Evolutionary conservation across 2,113 vertebrate species (phyloP), one percentile per base, ranked within the genome.

Genomic region (Pseudorasbora parva): DNA sequence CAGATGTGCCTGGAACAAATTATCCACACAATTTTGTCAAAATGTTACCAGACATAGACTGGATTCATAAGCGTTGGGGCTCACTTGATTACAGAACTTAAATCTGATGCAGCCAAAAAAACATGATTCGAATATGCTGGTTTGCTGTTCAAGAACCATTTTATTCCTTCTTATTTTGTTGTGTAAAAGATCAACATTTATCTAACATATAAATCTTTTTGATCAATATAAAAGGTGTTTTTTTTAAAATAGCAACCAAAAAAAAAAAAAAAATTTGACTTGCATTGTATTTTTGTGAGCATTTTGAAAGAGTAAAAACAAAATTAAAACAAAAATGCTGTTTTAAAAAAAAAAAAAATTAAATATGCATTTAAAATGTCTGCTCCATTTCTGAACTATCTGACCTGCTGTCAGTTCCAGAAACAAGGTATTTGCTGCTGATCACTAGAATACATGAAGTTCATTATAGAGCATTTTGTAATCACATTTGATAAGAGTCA

Each of bases 1-100:
- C 88, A 25, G 88, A 87, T 23, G 88, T 89, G 49, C 88, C 88
- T 89, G 57, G 9, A 77, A 68, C 33, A 76, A 64, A 81, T 69
- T 25, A 84, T 14, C 9, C 27, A 41, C 62, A 49, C 30, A 37
- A 66, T 80, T 23, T 64, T 12, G 45, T 81, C 21, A 81, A 81
- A 78, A 81, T 69, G 45, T 47, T 54, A 69, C 45, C 79, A 66
- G 60, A 30, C 59, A 33, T 80, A 14, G 5, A 66, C 19, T 45
- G 8, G 1, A 60, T 60, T 78, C 75, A 37, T n/a, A 43, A 43
- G 33, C 12, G 56, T 6, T 25, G 19, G 56, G 62, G 11, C 30
- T 68, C 62, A 37, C 19, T 69, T 11, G 21, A 68, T 81, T 81
- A 69, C 47, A 69, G 21, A 21, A 9, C 64, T 69, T 47, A 69